Evolutionary conservation across 2,797 vertebrate genomes (phyloP), one percentile per base, ranked within the genome.

Genomic region (Mormyrops boulengeri): DNA sequence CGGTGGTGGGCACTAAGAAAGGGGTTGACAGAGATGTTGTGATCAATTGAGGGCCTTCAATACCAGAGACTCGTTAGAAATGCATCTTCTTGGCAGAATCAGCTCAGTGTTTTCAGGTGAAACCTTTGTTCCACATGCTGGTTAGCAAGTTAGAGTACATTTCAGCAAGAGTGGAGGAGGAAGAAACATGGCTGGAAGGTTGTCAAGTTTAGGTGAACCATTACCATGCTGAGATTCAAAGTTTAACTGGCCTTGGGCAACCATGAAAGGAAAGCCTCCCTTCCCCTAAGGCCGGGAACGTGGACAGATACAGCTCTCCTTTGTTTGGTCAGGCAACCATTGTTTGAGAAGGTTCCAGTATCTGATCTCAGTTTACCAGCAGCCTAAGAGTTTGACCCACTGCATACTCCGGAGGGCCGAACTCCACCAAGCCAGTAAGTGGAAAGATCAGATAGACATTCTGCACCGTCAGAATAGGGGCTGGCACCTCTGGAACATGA

Each of bases 1-100:
- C 97, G 66, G 97, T 97, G 11, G 98, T 99, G 88, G 98, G 98
- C 91, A 99, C 98, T 99, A 92, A 0, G 62, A 90, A 12, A 49
- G 2, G 89, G 82, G n/a, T 22, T 30, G 49, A 85, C 49, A 85
- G 49, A 26, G 47, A 85, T 3, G 49, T 50, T 14, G n/a, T 26
- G 17, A n/a, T 85, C n/a, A 85, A 30, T 41, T 8, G 17, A 82
- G 19, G 44, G 80, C 22, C n/a, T 85, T 52, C n/a, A 49, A 84
- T 73, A 38, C 69, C 34, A 17, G 80, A 49, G 3, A 2, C 82
- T 50, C 22, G 12, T 52, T 52, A 30, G 5, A 30, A 22, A 85
- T 85, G 17, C 0, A 85, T 49, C 82, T 47, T 26, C 44, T 85
- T 52, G 44, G 49, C 47, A 1, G 82, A 47, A 30, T 50, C n/a